Evolutionary conservation across 2,888 invertebrate species (phyloP).

Genomic region (Chrysolina oricalcia): DNA sequence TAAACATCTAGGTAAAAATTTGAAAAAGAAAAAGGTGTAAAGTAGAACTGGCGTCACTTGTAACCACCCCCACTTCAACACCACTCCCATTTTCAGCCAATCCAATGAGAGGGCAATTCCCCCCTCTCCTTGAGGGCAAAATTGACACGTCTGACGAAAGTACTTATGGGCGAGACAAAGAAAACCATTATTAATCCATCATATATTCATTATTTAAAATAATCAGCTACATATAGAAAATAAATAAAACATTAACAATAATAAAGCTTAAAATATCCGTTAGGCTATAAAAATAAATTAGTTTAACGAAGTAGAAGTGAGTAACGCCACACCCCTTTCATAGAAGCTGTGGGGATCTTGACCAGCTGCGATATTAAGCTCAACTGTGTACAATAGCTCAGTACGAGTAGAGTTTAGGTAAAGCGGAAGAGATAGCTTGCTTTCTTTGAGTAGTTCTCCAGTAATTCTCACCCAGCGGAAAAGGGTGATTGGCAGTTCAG

Average conservation of each 20-base stretch:
- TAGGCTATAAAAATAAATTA: conserved; percentile 68
- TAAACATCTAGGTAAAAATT: too few relatives aligned
- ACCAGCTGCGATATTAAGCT: conserved; percentile 91
- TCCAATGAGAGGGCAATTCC: too few relatives aligned
- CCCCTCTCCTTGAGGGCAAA: too few relatives aligned
- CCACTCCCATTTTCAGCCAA: too few relatives aligned
- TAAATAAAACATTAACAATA: conserved; percentile 36
- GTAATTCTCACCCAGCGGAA: conserved; percentile 85
- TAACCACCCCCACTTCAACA: too few relatives aligned
- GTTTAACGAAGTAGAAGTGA: conserved; percentile 93
- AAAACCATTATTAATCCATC: conserved; percentile 6
- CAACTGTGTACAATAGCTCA: conserved; percentile 95
- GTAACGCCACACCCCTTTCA: conserved; percentile 97
- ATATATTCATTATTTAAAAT: conserved; percentile 25
- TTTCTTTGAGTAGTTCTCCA: conserved; percentile 72
- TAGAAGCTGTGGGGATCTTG: conserved; percentile 97
- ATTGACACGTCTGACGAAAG: too few relatives aligned
- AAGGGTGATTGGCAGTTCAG: conserved; percentile 91
- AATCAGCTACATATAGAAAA: conserved; percentile 28
- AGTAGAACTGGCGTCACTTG: too few relatives aligned
- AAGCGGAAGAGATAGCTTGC: conserved; percentile 92
- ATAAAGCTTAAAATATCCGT: conserved; percentile 44
- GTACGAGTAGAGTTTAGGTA: conserved; percentile 97
- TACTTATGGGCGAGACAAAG: neutral
- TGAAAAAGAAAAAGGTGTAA: too few relatives aligned